Evolutionary conservation across 2,888 invertebrate genomes (phyloP), one percentile per base, ranked within the genome.

Genomic region (Pardosa pseudoannulata): DNA sequence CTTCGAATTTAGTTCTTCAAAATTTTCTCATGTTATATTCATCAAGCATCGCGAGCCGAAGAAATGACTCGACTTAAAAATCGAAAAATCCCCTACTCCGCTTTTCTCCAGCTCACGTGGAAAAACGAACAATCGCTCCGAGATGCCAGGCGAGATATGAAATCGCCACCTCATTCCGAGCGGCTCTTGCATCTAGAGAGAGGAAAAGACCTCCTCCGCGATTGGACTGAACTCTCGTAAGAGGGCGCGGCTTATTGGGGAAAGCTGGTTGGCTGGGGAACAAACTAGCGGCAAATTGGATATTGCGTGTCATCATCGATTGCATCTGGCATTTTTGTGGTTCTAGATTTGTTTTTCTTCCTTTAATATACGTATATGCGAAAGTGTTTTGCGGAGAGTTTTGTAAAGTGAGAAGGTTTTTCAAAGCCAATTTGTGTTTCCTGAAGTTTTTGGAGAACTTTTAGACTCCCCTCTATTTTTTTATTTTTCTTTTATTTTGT

Each of bases 241-340:
- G 56, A 56, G 72, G 73, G 78, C 83, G 83, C 83, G 78, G 78
- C 72, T 76, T 83, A 83, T 76, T 83, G 82, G 71, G 32, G 65
- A 46, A 23, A 19, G 46, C 41, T 68, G 83, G 83, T 85, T 85
- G 83, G 83, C 73, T 78, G 78, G 32, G 62, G 70, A 56, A 36
- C 68, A 67, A 73, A 85, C 83, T 67, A 85, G 83, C 83, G 83
- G 83, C 78, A 85, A 85, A 85, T 85, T 85, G 78, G 83, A 85
- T 85, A 72, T 79, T 56, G 73, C 78, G 50, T 73, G 72, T 72
- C 83, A 56, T 67, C 83, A 85, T 85, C 78, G 83, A 85, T 85
- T 85, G 64, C 31, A 32, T 32, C 31, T 19, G 67, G 67, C 67
- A 36, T 31, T 67, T 67, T 56, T 56, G 56, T 23, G 56, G 56